phyloP scores from a whole-genome alignment of 2,113 vertebrate genomes.

The human region DNA sequence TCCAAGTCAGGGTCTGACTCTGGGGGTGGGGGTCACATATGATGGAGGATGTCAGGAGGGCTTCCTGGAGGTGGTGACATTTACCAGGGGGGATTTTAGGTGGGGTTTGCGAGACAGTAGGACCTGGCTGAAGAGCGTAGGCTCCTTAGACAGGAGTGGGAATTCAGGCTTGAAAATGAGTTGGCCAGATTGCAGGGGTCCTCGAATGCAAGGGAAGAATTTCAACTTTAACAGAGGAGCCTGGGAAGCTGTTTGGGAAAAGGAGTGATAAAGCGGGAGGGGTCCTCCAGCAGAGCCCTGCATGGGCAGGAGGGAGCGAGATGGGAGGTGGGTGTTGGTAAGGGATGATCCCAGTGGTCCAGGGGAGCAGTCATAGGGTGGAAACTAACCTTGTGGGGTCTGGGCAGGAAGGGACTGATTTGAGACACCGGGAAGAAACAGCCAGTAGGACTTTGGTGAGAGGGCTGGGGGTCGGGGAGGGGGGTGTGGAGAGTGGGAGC shows the following conservation, averaged over 20 bases:
- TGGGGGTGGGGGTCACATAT: neutral
- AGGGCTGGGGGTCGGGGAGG: neutral
- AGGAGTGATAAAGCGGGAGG: neutral
- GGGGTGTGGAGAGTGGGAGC: neutral
- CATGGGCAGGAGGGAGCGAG: accelerated
- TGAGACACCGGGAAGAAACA: neutral
- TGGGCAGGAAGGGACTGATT: neutral
- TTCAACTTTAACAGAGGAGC: neutral
- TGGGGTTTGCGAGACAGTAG: neutral
- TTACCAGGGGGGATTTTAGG: neutral
- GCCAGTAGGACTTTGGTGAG: neutral
- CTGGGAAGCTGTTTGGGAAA: neutral
- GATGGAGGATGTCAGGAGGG: neutral
- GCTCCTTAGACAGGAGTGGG: neutral
- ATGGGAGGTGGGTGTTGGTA: neutral
- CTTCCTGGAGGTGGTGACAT: slow-evolving; percentile 5
- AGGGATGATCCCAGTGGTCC: neutral
- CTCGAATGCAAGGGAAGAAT: accelerated
- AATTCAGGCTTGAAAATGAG: neutral
- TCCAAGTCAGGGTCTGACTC: neutral
- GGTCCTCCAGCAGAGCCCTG: neutral
- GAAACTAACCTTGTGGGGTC: neutral
- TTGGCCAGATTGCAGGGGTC: neutral
- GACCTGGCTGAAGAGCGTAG: neutral
- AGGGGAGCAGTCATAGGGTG: accelerated